Conservation (phyloP, 2,888 invertebrate species). For the Drosophila seclusa region DNA sequence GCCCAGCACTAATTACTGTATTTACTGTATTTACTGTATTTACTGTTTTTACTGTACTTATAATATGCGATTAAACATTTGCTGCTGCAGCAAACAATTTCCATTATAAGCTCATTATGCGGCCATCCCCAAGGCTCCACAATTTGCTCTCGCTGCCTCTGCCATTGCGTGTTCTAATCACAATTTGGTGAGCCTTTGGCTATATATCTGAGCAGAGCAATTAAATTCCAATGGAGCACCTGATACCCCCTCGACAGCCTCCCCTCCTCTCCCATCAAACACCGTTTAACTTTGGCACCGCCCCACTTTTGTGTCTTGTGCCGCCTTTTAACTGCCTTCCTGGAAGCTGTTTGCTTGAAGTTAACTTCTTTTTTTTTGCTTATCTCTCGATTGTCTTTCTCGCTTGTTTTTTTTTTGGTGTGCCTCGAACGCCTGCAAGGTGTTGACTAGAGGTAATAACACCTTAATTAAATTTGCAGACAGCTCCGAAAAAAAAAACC, state of each 20-base stretch:
- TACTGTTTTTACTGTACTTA: slow-evolving; percentile 25
- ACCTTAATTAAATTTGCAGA: slow-evolving; percentile 77
- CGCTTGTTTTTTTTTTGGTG: background rate
- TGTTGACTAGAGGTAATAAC: slow-evolving; percentile 75
- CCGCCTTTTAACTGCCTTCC: slow-evolving; percentile 58
- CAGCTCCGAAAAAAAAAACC: slow-evolving; percentile 19
- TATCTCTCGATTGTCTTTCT: background rate
- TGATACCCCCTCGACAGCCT: background rate
- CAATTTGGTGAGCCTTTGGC: slow-evolving; percentile 42
- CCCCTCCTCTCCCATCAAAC: background rate
- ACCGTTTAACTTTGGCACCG: slow-evolving; percentile 27
- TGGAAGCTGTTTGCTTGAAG: slow-evolving; percentile 55
- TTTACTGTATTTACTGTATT: slow-evolving; percentile 17
- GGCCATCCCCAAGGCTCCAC: slow-evolving; percentile 26
- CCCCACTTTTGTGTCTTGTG: slow-evolving; percentile 26
- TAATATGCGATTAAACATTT: slow-evolving; percentile 24
- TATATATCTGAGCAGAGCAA: slow-evolving; percentile 31
- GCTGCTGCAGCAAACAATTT: slow-evolving; percentile 35
- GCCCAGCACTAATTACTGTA: slow-evolving; percentile 23
- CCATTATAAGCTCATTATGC: slow-evolving; percentile 73
- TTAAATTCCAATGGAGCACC: slow-evolving; percentile 34
- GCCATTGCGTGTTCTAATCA: slow-evolving; percentile 35
- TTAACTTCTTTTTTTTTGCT: slow-evolving; percentile 54
- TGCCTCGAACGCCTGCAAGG: slow-evolving; percentile 65
- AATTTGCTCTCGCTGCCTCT: background rate